Evolutionary conservation across 2,888 invertebrate genomes (phyloP).

Genomic region (Netelia melanura): DNA sequence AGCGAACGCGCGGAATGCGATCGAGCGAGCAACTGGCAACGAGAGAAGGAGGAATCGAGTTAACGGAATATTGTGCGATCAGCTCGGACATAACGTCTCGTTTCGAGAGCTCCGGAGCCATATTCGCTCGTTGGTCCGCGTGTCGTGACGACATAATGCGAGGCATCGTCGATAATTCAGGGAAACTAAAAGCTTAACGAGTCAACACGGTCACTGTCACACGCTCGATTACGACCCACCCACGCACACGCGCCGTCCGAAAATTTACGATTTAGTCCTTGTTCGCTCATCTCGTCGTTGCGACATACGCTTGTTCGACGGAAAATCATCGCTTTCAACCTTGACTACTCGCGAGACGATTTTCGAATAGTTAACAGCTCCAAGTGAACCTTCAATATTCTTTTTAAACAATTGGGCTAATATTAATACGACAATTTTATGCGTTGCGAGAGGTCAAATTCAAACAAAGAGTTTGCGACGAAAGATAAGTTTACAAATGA

Average conservation of each 20-base stretch:
- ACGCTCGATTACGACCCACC: not conserved
- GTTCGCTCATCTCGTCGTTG: not conserved
- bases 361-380: not conserved
- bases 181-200: not conserved
- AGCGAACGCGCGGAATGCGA: conserved; percentile 42
- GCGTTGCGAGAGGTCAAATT: too few species aligned
- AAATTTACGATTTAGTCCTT: not conserved
- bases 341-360: not conserved
- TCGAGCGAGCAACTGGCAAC: conserved; percentile 4
- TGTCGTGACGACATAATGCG: conserved; percentile 6
- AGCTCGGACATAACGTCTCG: conserved; percentile 33
- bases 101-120: conserved; percentile 44
- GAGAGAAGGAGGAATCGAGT: conserved; percentile 40
- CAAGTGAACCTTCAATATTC: not conserved
- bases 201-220: not conserved
- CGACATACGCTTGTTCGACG: not conserved
- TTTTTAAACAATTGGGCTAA: too few species aligned
- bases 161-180: conserved; percentile 1
- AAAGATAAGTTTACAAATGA: too few species aligned
- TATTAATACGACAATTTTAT: too few species aligned
- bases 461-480: too few species aligned
- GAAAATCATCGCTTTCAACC: not conserved
- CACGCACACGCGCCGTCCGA: not conserved
- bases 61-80: conserved; percentile 57
- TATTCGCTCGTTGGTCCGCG: conserved; percentile 35